Conservation (phyloP, 1,140 invertebrate genomes). For the Drosophila aff. region DNA sequence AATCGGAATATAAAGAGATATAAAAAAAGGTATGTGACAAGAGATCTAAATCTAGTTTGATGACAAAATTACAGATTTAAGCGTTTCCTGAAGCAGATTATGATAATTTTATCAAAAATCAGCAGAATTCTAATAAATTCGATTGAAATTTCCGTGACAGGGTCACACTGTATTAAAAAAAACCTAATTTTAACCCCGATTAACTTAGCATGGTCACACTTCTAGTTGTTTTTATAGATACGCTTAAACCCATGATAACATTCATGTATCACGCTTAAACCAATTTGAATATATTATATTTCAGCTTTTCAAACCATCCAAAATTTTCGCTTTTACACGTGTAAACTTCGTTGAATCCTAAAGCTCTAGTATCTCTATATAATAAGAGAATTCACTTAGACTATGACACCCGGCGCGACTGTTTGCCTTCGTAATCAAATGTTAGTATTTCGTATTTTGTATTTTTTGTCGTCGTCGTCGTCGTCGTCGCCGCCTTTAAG, state of each 20-base stretch:
- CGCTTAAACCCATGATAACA: too few species aligned
- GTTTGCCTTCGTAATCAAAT: constrained; percentile 62
- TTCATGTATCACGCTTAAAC: too few species aligned
- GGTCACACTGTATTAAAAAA: background rate
- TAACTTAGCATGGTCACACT: background rate
- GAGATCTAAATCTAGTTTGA: too few species aligned
- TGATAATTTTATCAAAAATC: background rate
- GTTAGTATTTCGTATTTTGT: constrained; percentile 44
- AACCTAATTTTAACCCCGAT: too few species aligned
- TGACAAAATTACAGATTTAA: background rate
- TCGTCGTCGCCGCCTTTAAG: constrained; percentile 11
- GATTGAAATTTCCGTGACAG: background rate
- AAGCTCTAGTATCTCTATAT: background rate
- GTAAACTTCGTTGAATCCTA: constrained; percentile 5
- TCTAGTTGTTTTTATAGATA: too few species aligned
- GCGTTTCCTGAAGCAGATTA: too few species aligned
- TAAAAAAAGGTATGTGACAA: background rate
- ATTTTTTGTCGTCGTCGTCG: constrained; percentile 27
- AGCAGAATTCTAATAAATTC: background rate
- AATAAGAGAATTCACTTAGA: constrained; percentile 28
- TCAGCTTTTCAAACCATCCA: background rate
- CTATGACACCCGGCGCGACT: constrained; percentile 21
- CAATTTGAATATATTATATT: too few species aligned
- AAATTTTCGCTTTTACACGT: too few species aligned
- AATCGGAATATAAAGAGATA: background rate